These are phyloP conservation scores for Chelonoidis abingdonii DNA, from an alignment of 2,113 vertebrate genomes.

Conservation along the genomic window DNA sequence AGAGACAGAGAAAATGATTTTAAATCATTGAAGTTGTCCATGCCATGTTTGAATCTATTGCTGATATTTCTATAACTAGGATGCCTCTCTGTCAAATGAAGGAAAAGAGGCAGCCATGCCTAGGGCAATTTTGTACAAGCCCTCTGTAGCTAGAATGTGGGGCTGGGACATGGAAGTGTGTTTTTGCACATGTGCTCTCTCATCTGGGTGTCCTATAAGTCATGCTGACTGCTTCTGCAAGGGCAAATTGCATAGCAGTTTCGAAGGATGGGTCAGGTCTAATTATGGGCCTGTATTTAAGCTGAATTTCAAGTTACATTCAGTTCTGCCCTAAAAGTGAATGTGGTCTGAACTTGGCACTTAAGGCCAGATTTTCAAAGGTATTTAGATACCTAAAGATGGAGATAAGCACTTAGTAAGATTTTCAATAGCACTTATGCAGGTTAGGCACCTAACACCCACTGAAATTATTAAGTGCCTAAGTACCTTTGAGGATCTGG, in stretches of 20 bases:
- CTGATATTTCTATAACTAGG: not conserved
- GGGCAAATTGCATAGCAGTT: not conserved
- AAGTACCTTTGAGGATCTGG: not conserved
- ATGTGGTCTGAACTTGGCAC: not conserved
- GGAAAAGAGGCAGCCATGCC: not conserved
- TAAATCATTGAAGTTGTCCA: not conserved
- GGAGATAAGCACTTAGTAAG: not conserved
- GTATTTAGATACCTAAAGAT: not conserved
- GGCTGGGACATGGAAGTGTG: not conserved
- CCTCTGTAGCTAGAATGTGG: not conserved
- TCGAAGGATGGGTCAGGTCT: not conserved
- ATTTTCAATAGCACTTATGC: not conserved
- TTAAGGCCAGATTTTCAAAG: not conserved
- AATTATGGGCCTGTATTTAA: rapidly evolving
- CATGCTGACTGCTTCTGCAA: not conserved
- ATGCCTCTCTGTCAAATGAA: not conserved
- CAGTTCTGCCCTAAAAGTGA: not conserved
- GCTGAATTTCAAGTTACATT: not conserved
- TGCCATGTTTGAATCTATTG: not conserved
- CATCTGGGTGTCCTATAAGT: not conserved
- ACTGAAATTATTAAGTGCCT: not conserved
- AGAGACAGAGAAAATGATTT: not conserved
- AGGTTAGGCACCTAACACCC: not conserved
- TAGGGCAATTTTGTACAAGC: not conserved
- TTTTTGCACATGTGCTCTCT: not conserved